phyloP scores from a whole-genome alignment of 2,113 vertebrate species.

The Chaetodon trifascialis region DNA sequence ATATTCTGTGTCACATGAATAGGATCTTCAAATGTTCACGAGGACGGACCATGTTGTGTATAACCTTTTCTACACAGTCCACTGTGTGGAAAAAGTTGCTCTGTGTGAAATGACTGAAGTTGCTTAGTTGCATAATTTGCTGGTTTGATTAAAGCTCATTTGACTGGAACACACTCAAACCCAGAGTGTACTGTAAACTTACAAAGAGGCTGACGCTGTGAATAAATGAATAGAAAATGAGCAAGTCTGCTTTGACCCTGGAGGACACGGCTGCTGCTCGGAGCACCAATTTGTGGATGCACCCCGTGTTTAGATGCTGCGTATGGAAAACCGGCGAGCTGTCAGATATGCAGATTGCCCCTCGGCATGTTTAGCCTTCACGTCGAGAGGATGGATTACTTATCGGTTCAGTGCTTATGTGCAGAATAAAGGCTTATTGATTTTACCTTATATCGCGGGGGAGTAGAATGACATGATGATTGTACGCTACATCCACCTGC shows the following conservation, averaged over 20 bases:
- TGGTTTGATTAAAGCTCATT: constrained; percentile 29
- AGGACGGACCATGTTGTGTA: not conserved
- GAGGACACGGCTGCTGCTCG: constrained; percentile 4
- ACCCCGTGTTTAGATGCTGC: constrained; percentile 5
- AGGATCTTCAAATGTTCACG: not conserved
- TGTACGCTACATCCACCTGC: constrained; percentile 21
- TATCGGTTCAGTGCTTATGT: constrained; percentile 28
- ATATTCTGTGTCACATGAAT: too few relatives aligned
- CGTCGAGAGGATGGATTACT: constrained; percentile 25
- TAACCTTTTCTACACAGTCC: constrained; percentile 1
- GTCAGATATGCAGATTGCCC: constrained; percentile 15
- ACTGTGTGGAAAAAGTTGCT: not conserved
- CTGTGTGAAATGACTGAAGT: constrained; percentile 2
- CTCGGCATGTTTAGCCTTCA: not conserved
- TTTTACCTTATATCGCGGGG: constrained; percentile 41
- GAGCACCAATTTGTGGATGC: constrained; percentile 17
- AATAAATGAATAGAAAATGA: constrained; percentile 46
- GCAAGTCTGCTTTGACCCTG: constrained; percentile 24
- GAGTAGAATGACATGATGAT: constrained; percentile 19
- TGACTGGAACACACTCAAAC: constrained; percentile 27
- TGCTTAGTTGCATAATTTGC: constrained; percentile 10
- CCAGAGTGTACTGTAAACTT: constrained; percentile 6
- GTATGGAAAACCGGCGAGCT: not conserved
- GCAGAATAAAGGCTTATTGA: constrained; percentile 68
- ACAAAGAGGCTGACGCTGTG: constrained; percentile 22